Evolutionary conservation across 2,797 vertebrate species (phyloP), one percentile per base, ranked within the genome.

Genomic region (Anomalospiza imberbis): DNA sequence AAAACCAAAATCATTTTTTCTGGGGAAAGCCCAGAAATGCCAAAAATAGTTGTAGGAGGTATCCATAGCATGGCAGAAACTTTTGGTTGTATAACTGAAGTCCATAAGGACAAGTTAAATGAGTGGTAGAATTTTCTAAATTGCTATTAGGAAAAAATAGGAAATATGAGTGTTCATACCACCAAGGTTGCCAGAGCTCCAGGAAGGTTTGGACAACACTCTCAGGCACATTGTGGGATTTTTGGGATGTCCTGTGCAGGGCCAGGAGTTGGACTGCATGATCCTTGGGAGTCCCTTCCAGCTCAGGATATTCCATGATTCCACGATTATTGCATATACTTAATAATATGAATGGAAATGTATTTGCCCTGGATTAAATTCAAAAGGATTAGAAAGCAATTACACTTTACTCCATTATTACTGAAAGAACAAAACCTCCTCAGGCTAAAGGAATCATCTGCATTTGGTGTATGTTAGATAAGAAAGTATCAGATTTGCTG

Each of bases 371-470:
- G 95, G 88, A 76, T 79, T 50, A 82, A 94, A 94, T 89, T 95
- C 91, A 93, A 71, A 94, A 84, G 45, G 85, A 87, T 94, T 81
- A 81, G 63, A 81, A 84, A 88, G 85, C 70, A 88, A 93, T 95
- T 91, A 90, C 32, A 22, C 67, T 93, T 65, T 38, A 28, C 32
- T 84, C 77, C 85, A 20, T 75, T 78, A 86, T 48, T 81, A 81
- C 26, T 88, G 73, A 82, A 84, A 85, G 70, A 84, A 60, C 51
- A 91, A 89, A 95, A 91, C 65, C 71, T 76, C 94, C 94, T 73
- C 42, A 11, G 96, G 89, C 91, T 73, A 96, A 84, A 50, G 61
- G 89, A 60, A 67, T 88, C 76, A 84, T 94, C 96, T 91, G 45
- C 85, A 79, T 93, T 91, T 47, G 50, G 63, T 38, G 9, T 31